Conservation (phyloP, 2,797 vertebrate species). For the Heliangelus exortis region DNA sequence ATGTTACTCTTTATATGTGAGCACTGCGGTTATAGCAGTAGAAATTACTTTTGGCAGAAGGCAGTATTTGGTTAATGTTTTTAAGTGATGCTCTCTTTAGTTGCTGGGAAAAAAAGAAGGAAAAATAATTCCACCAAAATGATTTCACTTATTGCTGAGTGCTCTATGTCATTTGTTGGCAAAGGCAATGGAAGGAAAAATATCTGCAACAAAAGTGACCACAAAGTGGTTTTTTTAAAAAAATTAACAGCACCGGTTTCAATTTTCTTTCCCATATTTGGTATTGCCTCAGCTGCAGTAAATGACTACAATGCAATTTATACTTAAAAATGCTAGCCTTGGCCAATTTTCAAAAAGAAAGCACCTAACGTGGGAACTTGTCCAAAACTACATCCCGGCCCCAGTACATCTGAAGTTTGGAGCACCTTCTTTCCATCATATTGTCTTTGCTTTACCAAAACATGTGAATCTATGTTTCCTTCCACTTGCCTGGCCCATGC, state of each 20-base stretch:
- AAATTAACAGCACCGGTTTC: background rate
- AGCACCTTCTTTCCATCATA: background rate
- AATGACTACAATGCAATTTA: background rate
- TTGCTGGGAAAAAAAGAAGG: background rate
- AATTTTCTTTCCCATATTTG: background rate
- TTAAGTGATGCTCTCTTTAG: constrained; percentile 18
- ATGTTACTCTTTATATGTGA: background rate
- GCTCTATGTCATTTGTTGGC: constrained; percentile 47
- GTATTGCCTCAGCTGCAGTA: background rate
- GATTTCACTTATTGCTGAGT: background rate
- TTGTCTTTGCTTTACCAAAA: background rate
- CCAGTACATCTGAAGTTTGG: background rate
- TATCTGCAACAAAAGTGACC: background rate
- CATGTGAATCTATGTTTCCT: background rate
- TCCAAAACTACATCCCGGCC: background rate
- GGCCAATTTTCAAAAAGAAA: background rate
- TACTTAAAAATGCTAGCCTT: background rate
- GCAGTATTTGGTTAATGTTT: background rate
- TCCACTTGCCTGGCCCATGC: background rate
- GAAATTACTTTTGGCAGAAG: background rate
- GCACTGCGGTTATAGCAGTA: background rate
- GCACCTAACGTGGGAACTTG: background rate
- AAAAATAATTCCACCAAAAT: constrained; percentile 18
- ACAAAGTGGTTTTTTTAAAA: background rate
- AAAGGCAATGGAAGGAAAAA: constrained; percentile 45